Evolutionary conservation across 2,113 vertebrate species (phyloP), one percentile per base, ranked within the genome.

Genomic region (Neomonachus schauinslandi): DNA sequence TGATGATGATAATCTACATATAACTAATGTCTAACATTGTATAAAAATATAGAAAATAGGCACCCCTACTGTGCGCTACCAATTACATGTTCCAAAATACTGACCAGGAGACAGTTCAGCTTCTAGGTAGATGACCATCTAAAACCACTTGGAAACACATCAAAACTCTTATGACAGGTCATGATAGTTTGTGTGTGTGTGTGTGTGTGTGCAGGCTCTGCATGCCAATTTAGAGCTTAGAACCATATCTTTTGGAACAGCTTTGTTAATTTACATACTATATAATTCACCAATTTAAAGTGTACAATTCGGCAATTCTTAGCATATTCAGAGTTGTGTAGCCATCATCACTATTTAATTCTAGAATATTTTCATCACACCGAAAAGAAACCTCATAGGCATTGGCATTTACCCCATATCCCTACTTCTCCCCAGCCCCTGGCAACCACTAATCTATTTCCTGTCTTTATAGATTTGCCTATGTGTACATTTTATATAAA

Each of bases 11-110:
- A 81, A 61, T 18, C 59, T 89, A 69, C 5, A 16, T 79, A 36
- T 36, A 88, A 74, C n/a, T 88, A 77, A 69, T 59, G 74, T 51
- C n/a, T 74, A 84, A 61, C 42, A 81, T 72, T 93, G 10, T 93
- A 59, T 53, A 31, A 95, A 49, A 88, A 93, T 95, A 55, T 39
- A 85, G 36, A 82, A 94, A 97, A 88, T 72, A 84, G 42, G 8
- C 14, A 76, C 84, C 21, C 1, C 16, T 94, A 8, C 46, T 91
- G 2, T 87, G 26, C 84, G 22, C 61, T 97, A 63, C 65, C 36
- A 94, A 16, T 72, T 18, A 84, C 11, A 65, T 11, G 8, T 79
- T 93, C 53, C 85, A 89, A 82, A 90, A 84, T 67, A 88, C 28
- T 86, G 28, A 14, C 31, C 74, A 61, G 21, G 7, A 24, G 28